These are phyloP conservation scores for Agonopterix alstromeriana DNA, from an alignment of 2,888 invertebrate species.

Conservation along the genomic window DNA sequence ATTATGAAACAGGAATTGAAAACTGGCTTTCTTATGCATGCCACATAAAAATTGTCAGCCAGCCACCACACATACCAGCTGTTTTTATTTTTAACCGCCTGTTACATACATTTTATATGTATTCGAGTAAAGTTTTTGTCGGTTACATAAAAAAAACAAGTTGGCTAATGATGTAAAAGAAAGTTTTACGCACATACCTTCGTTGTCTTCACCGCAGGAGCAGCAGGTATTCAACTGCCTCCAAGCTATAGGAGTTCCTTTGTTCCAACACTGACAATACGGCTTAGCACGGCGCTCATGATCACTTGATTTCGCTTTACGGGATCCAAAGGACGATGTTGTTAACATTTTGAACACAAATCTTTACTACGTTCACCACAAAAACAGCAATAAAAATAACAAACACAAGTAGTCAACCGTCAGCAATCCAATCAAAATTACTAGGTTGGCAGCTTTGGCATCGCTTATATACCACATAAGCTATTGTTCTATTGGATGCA, in stretches of 20 bases:
- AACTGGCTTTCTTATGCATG: too few species aligned
- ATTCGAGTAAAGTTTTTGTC: too few species aligned
- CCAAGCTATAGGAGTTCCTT: conserved; percentile 37
- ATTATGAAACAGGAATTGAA: too few species aligned
- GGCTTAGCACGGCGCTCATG: conserved; percentile 33
- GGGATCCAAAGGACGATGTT: conserved; percentile 6
- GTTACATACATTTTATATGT: too few species aligned
- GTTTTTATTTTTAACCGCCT: too few species aligned
- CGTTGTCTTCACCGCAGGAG: conserved; percentile 72
- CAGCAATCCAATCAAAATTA: background rate
- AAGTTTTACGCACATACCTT: conserved; percentile 33
- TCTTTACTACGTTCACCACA: background rate
- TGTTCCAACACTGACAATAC: conserved; percentile 53
- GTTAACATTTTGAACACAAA: conserved; percentile 12
- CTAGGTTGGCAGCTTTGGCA: background rate
- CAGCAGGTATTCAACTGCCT: conserved; percentile 58
- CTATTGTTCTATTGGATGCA: too few species aligned
- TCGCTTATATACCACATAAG: too few species aligned
- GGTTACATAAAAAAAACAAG: too few species aligned
- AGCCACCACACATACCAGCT: too few species aligned
- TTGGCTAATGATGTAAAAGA: background rate
- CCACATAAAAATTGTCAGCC: too few species aligned
- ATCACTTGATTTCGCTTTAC: conserved; percentile 11
- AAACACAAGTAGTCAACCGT: background rate
- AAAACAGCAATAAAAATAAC: conserved; percentile 1